Base-by-base conservation (phyloP, 2,888 invertebrate genomes). In the Ormyrus rosae region DNA sequence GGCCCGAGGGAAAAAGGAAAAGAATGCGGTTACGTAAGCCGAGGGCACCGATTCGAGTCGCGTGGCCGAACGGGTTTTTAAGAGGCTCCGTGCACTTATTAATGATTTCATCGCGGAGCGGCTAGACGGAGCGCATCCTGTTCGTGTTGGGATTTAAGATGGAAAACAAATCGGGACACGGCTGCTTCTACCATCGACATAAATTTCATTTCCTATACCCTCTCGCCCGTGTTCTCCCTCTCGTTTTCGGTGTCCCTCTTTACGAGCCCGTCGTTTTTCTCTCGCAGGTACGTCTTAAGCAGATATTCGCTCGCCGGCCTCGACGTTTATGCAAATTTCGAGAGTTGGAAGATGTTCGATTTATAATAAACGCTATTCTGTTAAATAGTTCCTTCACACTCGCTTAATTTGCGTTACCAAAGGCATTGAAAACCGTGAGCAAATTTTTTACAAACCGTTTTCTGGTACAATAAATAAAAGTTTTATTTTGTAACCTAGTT, bases 41-140 rank as follows among this genome's bases (percentile, higher is more conserved):
- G 8, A 13, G 6, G 60, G 19, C 67, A 19, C 6, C n/a, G 63
- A 81, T 70, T 74, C 63, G 70, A 78, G 81, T 74, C 79, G 81
- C 81, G 81, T 79, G 79, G 72, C 79, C 70, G 70, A 82, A 82
- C 82, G 79, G 82, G 82, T 82, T 82, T 80, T 77, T 70, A 58
- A 76, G 69, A 70, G 68, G 34, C 34, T 51, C 60, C 70, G 64
- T 64, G 11, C 8, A 56, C 71, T 79, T 73, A 81, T 79, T 76
- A 72, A 79, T 79, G 78, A 81, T 79, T 76, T 81, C 81, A 79
- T 76, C 75, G 50, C 45, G 9, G 56, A 45, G n/a, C 64, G 4
- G 55, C 64, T 34, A 65, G 10, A 19, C 19, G 34, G 63, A 13
- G 53, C 13, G 56, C 51, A 68, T 77, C 73, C 73, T 73, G 73